phyloP scores from a whole-genome alignment of 2,113 vertebrate genomes.

The Catharus bicknelli region DNA sequence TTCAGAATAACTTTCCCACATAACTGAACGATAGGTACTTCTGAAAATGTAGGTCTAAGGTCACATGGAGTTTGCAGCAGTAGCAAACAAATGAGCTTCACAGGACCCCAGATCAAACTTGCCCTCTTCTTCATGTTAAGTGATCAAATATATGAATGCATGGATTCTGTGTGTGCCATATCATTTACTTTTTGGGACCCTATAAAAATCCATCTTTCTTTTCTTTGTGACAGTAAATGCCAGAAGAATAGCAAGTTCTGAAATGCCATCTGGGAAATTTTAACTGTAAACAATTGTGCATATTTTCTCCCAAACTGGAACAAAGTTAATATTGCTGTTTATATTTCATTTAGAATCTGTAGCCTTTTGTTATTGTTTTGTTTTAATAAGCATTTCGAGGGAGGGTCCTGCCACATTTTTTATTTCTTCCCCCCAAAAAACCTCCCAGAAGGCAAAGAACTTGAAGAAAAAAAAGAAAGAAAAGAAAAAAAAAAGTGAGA shows the following conservation, averaged over 20 bases:
- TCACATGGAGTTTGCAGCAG: not conserved
- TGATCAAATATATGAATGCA: not conserved
- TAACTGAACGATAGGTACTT: not conserved
- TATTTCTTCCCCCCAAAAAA: not conserved
- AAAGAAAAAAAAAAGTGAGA: not conserved
- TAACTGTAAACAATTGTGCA: conserved; percentile 14
- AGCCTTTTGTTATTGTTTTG: conserved; percentile 24
- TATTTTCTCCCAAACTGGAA: not conserved
- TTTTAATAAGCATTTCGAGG: conserved; percentile 14
- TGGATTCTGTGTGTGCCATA: not conserved
- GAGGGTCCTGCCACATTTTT: not conserved
- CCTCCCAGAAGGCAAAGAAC: not conserved
- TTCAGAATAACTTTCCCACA: not conserved
- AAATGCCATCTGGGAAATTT: conserved; percentile 43
- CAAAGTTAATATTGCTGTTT: conserved; percentile 27
- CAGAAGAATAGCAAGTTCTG: conserved; percentile 16
- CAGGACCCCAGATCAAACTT: not conserved
- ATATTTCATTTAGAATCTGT: conserved; percentile 15
- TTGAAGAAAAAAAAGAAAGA: fast-evolving
- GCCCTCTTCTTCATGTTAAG: not conserved
- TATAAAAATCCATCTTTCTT: not conserved
- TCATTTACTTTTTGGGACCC: not conserved
- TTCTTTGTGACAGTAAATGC: not conserved
- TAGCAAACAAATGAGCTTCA: not conserved
- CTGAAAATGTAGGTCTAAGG: not conserved